Conservation (phyloP, 2,113 vertebrate genomes). For the Cyanoliseus patagonus region DNA sequence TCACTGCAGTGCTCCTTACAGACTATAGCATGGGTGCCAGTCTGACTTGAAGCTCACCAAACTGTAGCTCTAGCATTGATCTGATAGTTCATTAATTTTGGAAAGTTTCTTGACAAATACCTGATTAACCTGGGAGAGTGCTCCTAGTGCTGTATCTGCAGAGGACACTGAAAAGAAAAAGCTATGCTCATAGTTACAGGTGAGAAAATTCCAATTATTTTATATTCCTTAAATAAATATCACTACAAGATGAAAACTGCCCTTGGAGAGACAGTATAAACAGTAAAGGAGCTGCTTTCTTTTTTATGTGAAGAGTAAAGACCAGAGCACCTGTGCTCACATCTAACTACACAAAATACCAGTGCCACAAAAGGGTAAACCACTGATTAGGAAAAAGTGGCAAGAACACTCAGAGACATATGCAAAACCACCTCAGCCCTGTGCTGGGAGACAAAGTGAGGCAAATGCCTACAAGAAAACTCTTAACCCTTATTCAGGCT, state of each 20-base stretch:
- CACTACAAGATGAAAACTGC: background rate
- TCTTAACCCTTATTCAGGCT: background rate
- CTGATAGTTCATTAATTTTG: background rate
- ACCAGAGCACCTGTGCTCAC: background rate
- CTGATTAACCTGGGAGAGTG: background rate
- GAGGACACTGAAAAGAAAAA: background rate
- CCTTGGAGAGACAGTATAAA: background rate
- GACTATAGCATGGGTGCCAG: too few relatives aligned
- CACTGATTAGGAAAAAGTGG: background rate
- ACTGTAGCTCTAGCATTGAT: background rate
- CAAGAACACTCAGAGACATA: background rate
- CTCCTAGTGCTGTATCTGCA: background rate
- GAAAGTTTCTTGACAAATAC: background rate
- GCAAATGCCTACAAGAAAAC: background rate
- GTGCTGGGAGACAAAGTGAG: background rate
- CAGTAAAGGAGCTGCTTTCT: background rate
- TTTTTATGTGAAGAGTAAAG: background rate
- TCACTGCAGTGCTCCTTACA: background rate
- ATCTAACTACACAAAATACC: background rate
- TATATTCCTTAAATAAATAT: background rate
- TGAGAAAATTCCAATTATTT: background rate
- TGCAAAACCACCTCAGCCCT: background rate
- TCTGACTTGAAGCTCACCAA: background rate
- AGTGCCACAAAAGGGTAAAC: background rate
- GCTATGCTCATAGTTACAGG: background rate